Conservation (phyloP, 1,140 invertebrate genomes). For the Marisa cornuarietis region DNA sequence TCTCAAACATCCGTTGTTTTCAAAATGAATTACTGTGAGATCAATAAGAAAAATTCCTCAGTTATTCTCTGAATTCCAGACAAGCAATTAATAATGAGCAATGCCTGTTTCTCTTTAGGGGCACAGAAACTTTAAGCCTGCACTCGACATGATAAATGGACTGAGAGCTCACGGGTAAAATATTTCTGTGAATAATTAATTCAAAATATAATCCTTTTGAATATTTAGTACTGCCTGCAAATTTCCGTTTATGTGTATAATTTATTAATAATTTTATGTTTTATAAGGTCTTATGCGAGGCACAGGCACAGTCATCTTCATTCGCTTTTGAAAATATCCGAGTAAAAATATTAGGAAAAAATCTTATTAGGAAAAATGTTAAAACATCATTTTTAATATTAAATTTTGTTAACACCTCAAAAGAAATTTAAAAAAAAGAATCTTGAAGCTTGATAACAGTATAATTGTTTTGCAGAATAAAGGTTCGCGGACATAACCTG, state of each 20-base stretch:
- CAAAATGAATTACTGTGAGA: too few relatives aligned
- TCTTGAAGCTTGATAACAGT: too few relatives aligned
- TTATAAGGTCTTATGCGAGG: not conserved
- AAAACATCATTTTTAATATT: too few relatives aligned
- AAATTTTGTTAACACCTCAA: too few relatives aligned
- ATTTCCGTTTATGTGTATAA: slow-evolving; percentile 5
- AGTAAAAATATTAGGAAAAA: too few relatives aligned
- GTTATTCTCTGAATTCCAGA: too few relatives aligned
- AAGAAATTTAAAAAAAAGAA: too few relatives aligned
- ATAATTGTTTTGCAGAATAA: slow-evolving; percentile 31
- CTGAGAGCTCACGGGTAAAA: slow-evolving; percentile 23
- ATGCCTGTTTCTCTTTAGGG: slow-evolving; percentile 7
- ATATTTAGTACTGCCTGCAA: slow-evolving; percentile 4
- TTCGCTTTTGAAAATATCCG: not conserved
- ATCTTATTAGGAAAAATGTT: too few relatives aligned
- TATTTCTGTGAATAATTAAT: not conserved
- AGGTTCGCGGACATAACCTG: slow-evolving; percentile 50
- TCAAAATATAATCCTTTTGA: not conserved
- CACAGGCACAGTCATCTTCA: not conserved
- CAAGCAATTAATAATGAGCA: not conserved
- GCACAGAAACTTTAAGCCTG: slow-evolving; percentile 10
- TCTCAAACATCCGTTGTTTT: too few relatives aligned
- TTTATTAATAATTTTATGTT: not conserved
- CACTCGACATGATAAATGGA: slow-evolving; percentile 14
- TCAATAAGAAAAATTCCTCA: too few relatives aligned